Conservation (phyloP, 2,113 vertebrate genomes). For the Phoenicopterus ruber region DNA sequence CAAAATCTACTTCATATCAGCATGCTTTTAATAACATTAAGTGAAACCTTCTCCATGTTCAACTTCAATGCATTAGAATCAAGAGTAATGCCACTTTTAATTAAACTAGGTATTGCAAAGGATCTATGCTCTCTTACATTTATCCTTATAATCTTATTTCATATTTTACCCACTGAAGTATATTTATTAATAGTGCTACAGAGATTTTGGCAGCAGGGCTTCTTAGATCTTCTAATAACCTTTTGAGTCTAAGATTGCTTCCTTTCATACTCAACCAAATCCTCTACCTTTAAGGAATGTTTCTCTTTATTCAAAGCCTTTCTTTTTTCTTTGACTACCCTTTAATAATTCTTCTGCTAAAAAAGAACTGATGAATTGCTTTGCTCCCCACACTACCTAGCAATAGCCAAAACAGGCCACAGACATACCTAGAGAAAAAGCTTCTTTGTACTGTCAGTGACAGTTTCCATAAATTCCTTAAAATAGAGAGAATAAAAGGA, state of each 20-base stretch:
- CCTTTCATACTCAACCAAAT: slow-evolving; percentile 36
- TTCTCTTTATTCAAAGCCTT: slow-evolving; percentile 20
- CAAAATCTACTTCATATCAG: background rate
- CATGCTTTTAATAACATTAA: slow-evolving; percentile 18
- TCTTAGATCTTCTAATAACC: slow-evolving; percentile 45
- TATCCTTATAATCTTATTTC: slow-evolving; percentile 31
- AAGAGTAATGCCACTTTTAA: slow-evolving; percentile 23
- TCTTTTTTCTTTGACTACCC: slow-evolving; percentile 16
- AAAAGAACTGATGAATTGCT: background rate
- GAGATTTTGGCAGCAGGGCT: background rate
- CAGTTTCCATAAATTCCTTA: background rate
- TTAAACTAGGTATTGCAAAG: slow-evolving; percentile 31
- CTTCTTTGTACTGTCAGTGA: background rate
- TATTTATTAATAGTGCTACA: slow-evolving; percentile 1
- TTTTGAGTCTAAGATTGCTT: slow-evolving; percentile 32
- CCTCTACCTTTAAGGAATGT: slow-evolving; percentile 28
- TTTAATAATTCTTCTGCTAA: background rate
- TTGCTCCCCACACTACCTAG: background rate
- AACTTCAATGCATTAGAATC: background rate
- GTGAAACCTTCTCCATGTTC: background rate
- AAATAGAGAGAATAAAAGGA: background rate
- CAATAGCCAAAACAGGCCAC: background rate
- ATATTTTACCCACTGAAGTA: background rate
- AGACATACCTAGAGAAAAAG: background rate
- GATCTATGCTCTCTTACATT: background rate